phyloP scores from a whole-genome alignment of 2,113 vertebrate genomes.

The Pelmatolapia mariae region DNA sequence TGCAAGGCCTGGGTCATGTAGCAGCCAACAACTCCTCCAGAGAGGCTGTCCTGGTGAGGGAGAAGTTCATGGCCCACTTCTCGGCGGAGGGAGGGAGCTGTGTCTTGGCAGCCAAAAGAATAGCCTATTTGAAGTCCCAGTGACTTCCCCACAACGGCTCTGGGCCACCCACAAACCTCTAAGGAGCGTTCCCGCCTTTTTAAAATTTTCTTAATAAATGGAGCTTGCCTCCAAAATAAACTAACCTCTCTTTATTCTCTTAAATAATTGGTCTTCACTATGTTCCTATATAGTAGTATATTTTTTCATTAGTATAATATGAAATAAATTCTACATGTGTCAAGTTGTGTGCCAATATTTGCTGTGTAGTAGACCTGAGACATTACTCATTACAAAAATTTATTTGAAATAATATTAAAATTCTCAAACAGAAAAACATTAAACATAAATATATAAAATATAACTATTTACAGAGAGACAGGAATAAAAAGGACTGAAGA shows the following conservation, averaged over 20 bases:
- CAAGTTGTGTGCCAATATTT: not conserved
- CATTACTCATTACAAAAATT: fast-evolving
- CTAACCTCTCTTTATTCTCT: not conserved
- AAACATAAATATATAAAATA: not conserved
- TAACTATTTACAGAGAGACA: not conserved
- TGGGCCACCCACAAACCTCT: not conserved
- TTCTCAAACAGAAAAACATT: not conserved
- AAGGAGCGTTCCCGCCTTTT: no score
- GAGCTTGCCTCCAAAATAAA: no score
- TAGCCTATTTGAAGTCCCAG: not conserved
- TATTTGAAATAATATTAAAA: not conserved
- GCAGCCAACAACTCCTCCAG: not conserved
- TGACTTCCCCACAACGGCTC: not conserved
- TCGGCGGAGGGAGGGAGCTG: not conserved
- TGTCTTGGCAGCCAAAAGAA: not conserved
- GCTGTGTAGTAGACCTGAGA: not conserved
- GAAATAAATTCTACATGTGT: not conserved
- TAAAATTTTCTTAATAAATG: no score
- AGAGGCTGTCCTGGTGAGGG: not conserved
- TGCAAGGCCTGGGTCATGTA: not conserved
- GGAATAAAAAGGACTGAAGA: not conserved
- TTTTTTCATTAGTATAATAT: not conserved
- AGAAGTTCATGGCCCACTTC: not conserved
- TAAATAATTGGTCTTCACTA: not conserved
- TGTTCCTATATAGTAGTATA: not conserved